Evolutionary conservation across 2,113 vertebrate genomes (phyloP).

Genomic region (Paramormyrops kingsleyae): DNA sequence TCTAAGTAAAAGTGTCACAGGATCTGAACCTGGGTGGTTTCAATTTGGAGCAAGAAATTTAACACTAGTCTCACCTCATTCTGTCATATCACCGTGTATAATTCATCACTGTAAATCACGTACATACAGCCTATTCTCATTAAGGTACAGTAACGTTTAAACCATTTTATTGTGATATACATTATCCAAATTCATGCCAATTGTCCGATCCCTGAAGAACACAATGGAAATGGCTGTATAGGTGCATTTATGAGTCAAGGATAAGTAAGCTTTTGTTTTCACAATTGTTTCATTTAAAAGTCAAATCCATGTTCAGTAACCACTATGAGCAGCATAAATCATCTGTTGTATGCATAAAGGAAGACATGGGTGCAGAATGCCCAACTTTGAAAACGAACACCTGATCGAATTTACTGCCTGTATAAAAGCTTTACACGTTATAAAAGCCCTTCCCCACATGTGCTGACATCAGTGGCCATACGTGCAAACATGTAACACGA

Average conservation of each 20-base stretch:
- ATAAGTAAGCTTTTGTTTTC: background rate
- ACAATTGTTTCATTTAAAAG: background rate
- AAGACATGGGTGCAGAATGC: background rate
- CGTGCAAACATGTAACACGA: background rate
- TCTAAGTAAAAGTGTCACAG: background rate
- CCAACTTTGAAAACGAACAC: background rate
- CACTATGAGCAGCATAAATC: background rate
- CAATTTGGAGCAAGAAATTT: constrained; percentile 1
- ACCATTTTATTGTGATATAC: background rate
- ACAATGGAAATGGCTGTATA: background rate
- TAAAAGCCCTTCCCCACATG: background rate
- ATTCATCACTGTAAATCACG: background rate
- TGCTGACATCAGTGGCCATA: background rate
- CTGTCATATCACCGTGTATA: background rate
- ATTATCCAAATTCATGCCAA: background rate
- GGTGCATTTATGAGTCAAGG: background rate
- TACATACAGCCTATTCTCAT: background rate
- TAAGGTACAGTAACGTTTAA: background rate
- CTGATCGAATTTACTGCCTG: background rate
- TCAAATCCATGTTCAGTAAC: background rate
- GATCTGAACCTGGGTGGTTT: background rate
- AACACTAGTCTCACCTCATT: background rate
- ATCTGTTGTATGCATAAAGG: background rate
- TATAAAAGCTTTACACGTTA: background rate
- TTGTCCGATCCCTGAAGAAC: background rate